Evolutionary conservation across 2,113 vertebrate species (phyloP).

Genomic region (Myxocyprinus asiaticus): DNA sequence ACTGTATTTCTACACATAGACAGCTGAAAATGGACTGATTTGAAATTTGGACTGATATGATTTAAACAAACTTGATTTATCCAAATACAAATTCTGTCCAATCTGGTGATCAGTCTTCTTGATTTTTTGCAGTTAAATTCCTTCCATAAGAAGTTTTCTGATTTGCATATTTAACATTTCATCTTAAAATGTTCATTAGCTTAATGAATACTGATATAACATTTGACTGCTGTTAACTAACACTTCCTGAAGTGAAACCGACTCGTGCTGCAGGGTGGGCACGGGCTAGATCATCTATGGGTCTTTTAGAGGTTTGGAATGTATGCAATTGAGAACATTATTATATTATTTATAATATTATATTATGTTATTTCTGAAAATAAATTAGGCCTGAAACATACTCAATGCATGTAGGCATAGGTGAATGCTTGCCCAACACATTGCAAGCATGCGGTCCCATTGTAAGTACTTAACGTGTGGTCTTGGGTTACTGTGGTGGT

Average conservation of each 20-base stretch:
- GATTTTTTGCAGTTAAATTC: not conserved
- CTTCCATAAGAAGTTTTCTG: conserved; percentile 4
- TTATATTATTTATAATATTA: too few species aligned
- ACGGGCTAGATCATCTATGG: not conserved
- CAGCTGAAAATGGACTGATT: not conserved
- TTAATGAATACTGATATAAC: conserved; percentile 38
- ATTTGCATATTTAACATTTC: conserved; percentile 30
- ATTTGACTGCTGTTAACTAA: conserved; percentile 25
- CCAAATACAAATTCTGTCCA: not conserved
- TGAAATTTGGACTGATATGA: not conserved
- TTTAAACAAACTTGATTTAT: not conserved
- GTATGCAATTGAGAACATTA: too few species aligned
- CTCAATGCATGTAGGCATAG: too few species aligned
- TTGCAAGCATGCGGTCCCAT: too few species aligned
- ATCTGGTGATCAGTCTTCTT: not conserved
- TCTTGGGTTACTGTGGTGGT: too few species aligned
- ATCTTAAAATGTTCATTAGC: conserved; percentile 22
- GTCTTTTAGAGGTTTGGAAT: not conserved
- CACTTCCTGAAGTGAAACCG: conserved; percentile 9
- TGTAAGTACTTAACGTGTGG: too few species aligned
- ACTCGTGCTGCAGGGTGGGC: not conserved
- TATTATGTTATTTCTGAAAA: too few species aligned
- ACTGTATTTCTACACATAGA: not conserved
- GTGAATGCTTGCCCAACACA: too few species aligned
- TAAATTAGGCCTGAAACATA: too few species aligned